phyloP scores from a whole-genome alignment of 2,113 vertebrate species.

The Thermophis baileyi region DNA sequence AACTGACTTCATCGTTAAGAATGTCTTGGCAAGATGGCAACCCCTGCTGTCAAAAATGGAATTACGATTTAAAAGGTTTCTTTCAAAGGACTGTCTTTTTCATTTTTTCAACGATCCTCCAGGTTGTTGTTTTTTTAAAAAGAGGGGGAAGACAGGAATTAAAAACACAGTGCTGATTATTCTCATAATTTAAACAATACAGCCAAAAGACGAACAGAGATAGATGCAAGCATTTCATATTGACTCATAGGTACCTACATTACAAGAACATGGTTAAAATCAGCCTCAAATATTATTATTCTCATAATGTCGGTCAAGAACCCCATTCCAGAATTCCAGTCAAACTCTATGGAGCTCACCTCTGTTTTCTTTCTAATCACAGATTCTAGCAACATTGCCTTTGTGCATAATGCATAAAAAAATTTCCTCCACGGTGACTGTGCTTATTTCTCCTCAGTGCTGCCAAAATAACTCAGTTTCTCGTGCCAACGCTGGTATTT shows the following conservation, averaged over 20 bases:
- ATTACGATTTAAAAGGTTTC: slow-evolving; percentile 47
- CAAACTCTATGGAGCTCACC: slow-evolving; percentile 32
- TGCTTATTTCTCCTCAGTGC: slow-evolving; percentile 33
- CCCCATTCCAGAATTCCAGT: slow-evolving; percentile 39
- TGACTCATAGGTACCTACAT: too few relatives aligned
- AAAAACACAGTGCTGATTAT: slow-evolving; percentile 17
- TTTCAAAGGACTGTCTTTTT: slow-evolving; percentile 38
- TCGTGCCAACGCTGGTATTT: slow-evolving; percentile 17
- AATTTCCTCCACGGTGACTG: slow-evolving; percentile 28
- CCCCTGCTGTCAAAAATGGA: slow-evolving; percentile 55
- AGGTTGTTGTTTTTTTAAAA: background rate
- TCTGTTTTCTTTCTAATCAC: slow-evolving; percentile 33
- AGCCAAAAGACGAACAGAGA: too few relatives aligned
- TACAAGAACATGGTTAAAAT: too few relatives aligned
- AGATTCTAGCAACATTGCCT: slow-evolving; percentile 10
- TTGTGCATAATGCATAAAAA: background rate
- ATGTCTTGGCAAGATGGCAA: slow-evolving; percentile 47
- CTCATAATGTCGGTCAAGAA: slow-evolving; percentile 7
- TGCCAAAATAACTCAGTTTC: slow-evolving; percentile 25
- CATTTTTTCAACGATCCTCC: slow-evolving; percentile 3
- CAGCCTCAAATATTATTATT: slow-evolving; percentile 14
- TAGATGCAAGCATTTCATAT: too few relatives aligned
- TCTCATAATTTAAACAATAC: background rate
- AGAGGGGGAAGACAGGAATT: background rate
- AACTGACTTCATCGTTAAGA: slow-evolving; percentile 60